Conservation (phyloP, 2,888 invertebrate species). For the Campoplex capitator region DNA sequence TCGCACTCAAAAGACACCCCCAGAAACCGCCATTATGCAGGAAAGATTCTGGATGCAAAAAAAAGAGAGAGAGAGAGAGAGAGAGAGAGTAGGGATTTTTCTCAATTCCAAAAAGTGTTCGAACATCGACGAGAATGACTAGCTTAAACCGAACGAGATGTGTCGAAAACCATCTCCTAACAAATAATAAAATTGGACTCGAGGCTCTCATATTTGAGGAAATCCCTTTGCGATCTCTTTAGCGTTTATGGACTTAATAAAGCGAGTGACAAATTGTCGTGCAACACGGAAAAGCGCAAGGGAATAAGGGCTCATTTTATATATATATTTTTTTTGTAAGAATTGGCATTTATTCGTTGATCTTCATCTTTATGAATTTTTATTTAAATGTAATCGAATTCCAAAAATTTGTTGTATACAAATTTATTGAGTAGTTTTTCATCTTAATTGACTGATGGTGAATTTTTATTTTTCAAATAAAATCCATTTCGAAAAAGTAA, state of each 20-base stretch:
- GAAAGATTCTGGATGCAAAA: slow-evolving; percentile 1
- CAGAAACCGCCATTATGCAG: slow-evolving; percentile 52
- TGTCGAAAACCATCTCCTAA: slow-evolving; percentile 1
- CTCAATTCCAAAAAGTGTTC: background rate
- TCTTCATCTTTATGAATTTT: background rate
- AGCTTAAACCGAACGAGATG: background rate
- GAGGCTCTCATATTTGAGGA: background rate
- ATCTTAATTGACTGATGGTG: too few species aligned
- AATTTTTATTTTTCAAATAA: too few species aligned
- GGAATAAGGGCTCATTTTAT: background rate
- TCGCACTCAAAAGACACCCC: slow-evolving; percentile 56
- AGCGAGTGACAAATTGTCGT: slow-evolving; percentile 41
- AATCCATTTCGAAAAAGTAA: too few species aligned
- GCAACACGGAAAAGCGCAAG: background rate
- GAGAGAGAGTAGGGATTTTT: background rate
- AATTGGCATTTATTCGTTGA: background rate
- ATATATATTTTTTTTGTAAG: background rate
- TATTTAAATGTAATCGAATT: too few species aligned
- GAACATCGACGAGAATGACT: slow-evolving; percentile 15
- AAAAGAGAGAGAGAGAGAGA: background rate
- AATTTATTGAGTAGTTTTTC: too few species aligned
- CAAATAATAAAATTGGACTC: slow-evolving; percentile 14
- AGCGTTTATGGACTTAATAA: slow-evolving; percentile 19
- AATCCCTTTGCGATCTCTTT: slow-evolving; percentile 38
- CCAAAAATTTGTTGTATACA: too few species aligned